These are phyloP conservation scores for Cancer borealis DNA, from an alignment of 2,888 invertebrate species.

Conservation along the genomic window DNA sequence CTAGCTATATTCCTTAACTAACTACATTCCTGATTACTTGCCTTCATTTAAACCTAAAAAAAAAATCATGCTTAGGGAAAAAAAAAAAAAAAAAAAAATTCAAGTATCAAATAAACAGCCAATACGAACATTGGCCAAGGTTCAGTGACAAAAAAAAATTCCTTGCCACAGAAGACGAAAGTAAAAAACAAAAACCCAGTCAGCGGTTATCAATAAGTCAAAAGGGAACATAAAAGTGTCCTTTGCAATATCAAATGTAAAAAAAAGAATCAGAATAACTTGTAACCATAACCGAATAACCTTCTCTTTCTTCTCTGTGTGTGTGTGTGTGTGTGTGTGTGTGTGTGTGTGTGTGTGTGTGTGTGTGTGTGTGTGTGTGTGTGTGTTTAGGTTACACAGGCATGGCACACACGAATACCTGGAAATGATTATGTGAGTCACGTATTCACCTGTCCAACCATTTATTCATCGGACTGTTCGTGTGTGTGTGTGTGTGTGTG, in stretches of 20 bases:
- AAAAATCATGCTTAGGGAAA: not conserved
- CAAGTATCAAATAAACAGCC: not conserved
- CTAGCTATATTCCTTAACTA: not conserved
- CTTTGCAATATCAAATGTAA: not conserved
- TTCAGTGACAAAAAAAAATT: not conserved
- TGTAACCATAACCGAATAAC: not conserved
- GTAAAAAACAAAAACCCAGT: not conserved
- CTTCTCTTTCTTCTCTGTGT: not conserved
- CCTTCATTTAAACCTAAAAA: not conserved
- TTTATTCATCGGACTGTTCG: not conserved
- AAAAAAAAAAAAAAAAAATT: not conserved
- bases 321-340: slow-evolving; percentile 2
- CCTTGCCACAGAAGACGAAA: not conserved
- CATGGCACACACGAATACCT: not conserved
- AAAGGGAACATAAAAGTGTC: not conserved
- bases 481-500: slow-evolving; percentile 45
- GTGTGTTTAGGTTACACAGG: not conserved
- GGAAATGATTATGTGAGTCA: slow-evolving; percentile 16
- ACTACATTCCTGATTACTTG: not conserved
- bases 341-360: not conserved
- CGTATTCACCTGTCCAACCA: slow-evolving; percentile 4
- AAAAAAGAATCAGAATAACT: not conserved
- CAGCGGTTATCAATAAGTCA: not conserved
- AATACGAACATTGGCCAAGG: not conserved
- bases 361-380: not conserved